Percentiles rank a stretch among this genome's conserved stretches.
Evolutionary conservation across 2,888 invertebrate genomes (phyloP).

Genomic region (Tricholauxania praeusta): DNA sequence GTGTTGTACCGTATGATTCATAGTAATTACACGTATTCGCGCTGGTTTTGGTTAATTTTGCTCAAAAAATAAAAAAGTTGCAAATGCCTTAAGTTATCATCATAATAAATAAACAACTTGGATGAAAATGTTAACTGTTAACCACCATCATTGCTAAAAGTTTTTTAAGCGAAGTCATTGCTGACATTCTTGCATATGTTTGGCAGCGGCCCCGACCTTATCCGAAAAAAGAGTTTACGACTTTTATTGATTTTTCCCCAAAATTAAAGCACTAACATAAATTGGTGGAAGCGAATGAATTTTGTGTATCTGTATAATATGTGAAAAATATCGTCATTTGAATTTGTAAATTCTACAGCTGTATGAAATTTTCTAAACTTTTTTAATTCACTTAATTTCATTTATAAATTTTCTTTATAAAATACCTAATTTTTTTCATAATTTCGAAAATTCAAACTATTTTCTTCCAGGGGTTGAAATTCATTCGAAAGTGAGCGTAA

Average conservation of each 20-base stretch:
- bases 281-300: neutral
- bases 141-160: neutral
- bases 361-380: neutral
- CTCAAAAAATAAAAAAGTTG: constrained; percentile 9
- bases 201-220: constrained; percentile 4
- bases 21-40: constrained; percentile 15
- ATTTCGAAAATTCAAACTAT: neutral
- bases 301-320: neutral
- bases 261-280: neutral
- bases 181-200: neutral
- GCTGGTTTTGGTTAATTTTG: neutral
- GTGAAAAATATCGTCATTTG: too few relatives aligned
- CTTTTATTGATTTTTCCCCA: constrained; percentile 27
- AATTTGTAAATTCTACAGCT: too few relatives aligned
- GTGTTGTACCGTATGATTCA: constrained; percentile 28
- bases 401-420: neutral
- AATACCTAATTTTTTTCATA: neutral
- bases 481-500: too few relatives aligned
- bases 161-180: neutral
- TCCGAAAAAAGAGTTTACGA: neutral
- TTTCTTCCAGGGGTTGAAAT: neutral
- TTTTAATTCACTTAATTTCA: neutral
- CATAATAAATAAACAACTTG: neutral
- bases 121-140: neutral
- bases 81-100: neutral